Evolutionary conservation across 2,888 invertebrate genomes (phyloP).

Genomic region (Ennomos erosarius): DNA sequence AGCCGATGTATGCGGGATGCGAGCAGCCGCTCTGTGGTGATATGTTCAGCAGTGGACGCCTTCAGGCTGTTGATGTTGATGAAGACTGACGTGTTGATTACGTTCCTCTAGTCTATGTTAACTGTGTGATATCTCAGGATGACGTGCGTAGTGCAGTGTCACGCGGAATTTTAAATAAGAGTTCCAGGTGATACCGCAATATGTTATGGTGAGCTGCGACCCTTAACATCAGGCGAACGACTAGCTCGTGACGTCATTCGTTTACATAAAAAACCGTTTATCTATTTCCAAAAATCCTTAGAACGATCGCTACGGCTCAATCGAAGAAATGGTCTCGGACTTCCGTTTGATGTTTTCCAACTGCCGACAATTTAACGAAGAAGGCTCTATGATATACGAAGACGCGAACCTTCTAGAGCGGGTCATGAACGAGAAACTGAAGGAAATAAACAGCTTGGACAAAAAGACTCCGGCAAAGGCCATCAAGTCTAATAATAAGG

Average conservation of each 20-base stretch:
- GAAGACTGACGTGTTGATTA: background rate
- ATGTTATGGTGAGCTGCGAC: too few relatives aligned
- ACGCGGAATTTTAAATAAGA: too few relatives aligned
- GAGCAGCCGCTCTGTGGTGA: too few relatives aligned
- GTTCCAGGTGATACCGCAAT: too few relatives aligned
- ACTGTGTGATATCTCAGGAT: background rate
- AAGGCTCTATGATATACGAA: slow-evolving; percentile 97
- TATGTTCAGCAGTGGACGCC: too few relatives aligned
- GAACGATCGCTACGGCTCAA: slow-evolving; percentile 91
- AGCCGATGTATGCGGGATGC: too few relatives aligned
- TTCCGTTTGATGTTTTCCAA: slow-evolving; percentile 98
- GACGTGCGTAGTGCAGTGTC: too few relatives aligned
- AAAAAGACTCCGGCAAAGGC: slow-evolving; percentile 84
- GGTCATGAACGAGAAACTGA: slow-evolving; percentile 92
- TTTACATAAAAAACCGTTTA: too few relatives aligned
- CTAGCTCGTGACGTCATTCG: too few relatives aligned
- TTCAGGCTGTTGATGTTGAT: too few relatives aligned
- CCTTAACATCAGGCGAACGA: too few relatives aligned
- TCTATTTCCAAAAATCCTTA: slow-evolving; percentile 38
- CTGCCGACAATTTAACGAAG: slow-evolving; percentile 98
- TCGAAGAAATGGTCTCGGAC: slow-evolving; percentile 95
- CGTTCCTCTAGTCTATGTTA: background rate
- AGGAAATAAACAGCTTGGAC: slow-evolving; percentile 87
- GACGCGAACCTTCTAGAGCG: slow-evolving; percentile 96
- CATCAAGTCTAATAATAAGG: slow-evolving; percentile 67